A percentile compares a stretch with the other conserved stretches of the same genome.
These are phyloP conservation scores for Orthonychiurus folsomi DNA, from an alignment of 2,888 invertebrate genomes.

Conservation along the genomic window DNA sequence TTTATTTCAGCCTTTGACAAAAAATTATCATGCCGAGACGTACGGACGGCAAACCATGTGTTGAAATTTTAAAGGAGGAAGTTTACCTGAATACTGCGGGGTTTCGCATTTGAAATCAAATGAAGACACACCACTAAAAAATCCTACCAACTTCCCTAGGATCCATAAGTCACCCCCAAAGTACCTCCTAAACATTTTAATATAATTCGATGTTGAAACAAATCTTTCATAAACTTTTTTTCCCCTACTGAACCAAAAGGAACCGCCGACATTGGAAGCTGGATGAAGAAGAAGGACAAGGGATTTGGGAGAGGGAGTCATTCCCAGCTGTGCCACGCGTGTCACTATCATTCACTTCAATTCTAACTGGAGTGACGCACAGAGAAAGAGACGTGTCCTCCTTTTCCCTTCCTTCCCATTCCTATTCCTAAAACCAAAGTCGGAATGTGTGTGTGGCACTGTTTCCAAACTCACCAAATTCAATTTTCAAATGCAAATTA, in stretches of 20 bases:
- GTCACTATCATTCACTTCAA: neutral
- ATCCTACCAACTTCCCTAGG: no score
- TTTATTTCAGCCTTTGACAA: no score
- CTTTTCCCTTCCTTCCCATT: neutral
- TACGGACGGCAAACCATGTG: no score
- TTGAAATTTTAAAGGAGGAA: no score
- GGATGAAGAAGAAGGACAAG: neutral
- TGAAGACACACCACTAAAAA: no score
- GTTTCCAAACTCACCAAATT: slow-evolving; percentile 15
- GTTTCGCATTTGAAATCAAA: no score
- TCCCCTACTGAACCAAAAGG: no score
- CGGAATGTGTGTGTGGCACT: neutral
- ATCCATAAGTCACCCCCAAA: neutral
- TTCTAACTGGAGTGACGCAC: no score
- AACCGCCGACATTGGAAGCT: neutral
- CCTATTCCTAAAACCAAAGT: neutral
- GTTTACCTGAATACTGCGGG: no score
- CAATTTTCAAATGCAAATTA: slow-evolving; percentile 28
- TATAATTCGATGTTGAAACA: neutral
- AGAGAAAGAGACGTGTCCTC: slow-evolving; percentile 2
- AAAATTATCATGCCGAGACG: no score
- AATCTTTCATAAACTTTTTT: neutral
- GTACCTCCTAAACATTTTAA: neutral
- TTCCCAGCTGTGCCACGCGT: neutral
- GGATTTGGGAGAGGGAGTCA: neutral